Conservation (phyloP, 1,140 invertebrate genomes). For the Mylabris phalerata region DNA sequence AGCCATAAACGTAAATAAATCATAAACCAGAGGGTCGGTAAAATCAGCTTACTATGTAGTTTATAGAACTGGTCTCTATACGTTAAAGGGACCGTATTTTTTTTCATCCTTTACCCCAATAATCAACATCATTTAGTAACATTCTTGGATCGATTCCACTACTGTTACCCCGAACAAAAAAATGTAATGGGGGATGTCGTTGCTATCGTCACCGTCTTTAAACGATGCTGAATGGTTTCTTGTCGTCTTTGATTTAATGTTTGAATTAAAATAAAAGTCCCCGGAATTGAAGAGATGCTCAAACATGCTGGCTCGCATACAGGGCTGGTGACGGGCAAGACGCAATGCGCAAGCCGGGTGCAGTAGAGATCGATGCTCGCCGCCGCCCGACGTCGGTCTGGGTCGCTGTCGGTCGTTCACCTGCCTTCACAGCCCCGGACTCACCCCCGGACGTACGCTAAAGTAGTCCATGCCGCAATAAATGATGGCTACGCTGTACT, state of each 20-base stretch:
- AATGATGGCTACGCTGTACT: slow-evolving; percentile 2
- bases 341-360: slow-evolving; percentile 32
- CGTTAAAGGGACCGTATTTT: no score
- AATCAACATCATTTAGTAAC: no score
- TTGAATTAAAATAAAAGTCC: slow-evolving; percentile 17
- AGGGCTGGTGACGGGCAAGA: not conserved
- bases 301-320: slow-evolving; percentile 6
- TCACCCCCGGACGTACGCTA: slow-evolving; percentile 13
- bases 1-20: no score
- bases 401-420: slow-evolving; percentile 36
- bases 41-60: no score
- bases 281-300: slow-evolving; percentile 14
- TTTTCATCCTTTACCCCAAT: no score
- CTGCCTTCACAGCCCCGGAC: slow-evolving; percentile 28
- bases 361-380: slow-evolving; percentile 27
- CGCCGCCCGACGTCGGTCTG: slow-evolving; percentile 34
- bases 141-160: no score
- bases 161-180: no score
- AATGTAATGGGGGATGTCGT: no score
- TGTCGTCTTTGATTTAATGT: not conserved
- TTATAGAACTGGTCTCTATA: no score
- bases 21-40: no score
- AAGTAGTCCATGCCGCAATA: slow-evolving; percentile 6
- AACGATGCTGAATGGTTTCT: no score
- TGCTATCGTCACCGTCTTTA: no score